Base-by-base conservation (phyloP, 2,888 invertebrate genomes). In the Rhagonycha lutea region DNA sequence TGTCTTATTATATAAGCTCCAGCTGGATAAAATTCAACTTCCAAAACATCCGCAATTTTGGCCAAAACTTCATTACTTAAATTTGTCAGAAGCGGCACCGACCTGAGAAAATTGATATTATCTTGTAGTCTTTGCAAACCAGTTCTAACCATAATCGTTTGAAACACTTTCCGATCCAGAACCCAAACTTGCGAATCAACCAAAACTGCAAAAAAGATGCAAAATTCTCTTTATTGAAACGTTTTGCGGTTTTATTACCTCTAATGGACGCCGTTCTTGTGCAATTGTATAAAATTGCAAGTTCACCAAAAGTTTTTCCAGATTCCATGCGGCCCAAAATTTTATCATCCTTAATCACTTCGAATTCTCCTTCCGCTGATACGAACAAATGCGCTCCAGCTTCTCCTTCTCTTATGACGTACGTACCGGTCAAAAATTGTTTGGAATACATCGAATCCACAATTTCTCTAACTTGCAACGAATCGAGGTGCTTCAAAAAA, bases 201-300 rank as follows among this genome's bases (percentile, higher is more conserved):
- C 69, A 92, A 86, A 26, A 92, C 93, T 93, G 85, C 73, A 85
- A 87, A 77, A 72, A 65, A 28, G 69, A 24, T 47, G 9, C 11
- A 9, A 10, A 0, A 4, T n/a, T 10, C 73, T 47, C n/a, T n/a
- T 8, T 2, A 24, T 11, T 14, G 3, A 1, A 47, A 14, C 26
- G 18, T n/a, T 1, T n/a, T 47, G 5, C 1, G n/a, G n/a, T 5
- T n/a, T 47, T 28, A 2, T 28, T 83, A 91, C 91, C 91, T 88
- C 89, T 86, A 68, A 93, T 91, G 2, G 92, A 91, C 2, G 93
- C 93, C 3, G 93, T 93, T 78, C 93, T 86, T 11, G 92, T 92
- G 85, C 94, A 94, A 86, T 94, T 94, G 87, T 94, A 94, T 4
- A 94, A 88, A 80, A 94, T 91, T n/a, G 94, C 94, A 70, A 94